Evolutionary conservation across 2,888 invertebrate species (phyloP).

Genomic region (Brenthis daphne): DNA sequence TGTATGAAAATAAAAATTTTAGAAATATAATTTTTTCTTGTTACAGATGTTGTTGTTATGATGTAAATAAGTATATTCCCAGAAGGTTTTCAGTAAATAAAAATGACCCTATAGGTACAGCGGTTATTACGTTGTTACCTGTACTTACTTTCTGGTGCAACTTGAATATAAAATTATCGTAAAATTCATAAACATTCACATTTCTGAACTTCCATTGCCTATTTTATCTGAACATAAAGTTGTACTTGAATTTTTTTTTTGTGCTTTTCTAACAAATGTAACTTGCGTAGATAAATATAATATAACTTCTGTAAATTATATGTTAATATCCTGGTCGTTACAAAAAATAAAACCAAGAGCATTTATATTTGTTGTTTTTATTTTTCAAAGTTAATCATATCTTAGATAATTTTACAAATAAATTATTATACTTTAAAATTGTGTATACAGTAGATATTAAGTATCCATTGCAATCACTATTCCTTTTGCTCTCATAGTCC

Average conservation of each 20-base stretch:
- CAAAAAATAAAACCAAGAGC: constrained; percentile 66
- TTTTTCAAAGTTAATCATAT: background rate
- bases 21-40: too few species aligned
- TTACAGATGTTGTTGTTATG: too few species aligned
- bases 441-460: too few species aligned
- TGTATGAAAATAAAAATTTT: too few species aligned
- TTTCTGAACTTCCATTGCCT: constrained; percentile 1
- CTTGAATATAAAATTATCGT: constrained; percentile 1
- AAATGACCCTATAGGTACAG: background rate
- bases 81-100: too few species aligned
- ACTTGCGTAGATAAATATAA: constrained; percentile 48
- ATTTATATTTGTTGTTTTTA: constrained; percentile 33
- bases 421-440: too few species aligned
- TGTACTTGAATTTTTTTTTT: constrained; percentile 50
- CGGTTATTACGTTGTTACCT: background rate
- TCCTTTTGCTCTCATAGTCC: too few species aligned
- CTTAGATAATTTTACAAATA: too few species aligned
- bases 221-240: constrained; percentile 43
- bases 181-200: background rate
- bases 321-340: constrained; percentile 70
- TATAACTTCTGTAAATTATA: constrained; percentile 66
- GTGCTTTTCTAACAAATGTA: constrained; percentile 55
- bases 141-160: background rate
- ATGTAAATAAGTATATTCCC: too few species aligned
- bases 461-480: too few species aligned